Base-by-base conservation (phyloP, 2,888 invertebrate species). In the Cephus sareptanus region DNA sequence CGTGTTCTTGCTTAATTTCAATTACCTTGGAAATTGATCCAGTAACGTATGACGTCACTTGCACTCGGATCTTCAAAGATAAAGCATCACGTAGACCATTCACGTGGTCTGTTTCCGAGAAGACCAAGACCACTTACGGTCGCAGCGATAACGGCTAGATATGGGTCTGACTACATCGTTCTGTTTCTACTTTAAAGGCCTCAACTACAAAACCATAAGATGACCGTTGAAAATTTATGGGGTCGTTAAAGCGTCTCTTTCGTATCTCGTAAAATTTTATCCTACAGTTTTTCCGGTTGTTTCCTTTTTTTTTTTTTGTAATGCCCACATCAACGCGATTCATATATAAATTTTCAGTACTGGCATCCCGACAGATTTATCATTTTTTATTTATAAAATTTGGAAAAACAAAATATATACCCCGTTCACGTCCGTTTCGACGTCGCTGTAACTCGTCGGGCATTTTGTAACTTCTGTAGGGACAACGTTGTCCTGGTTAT, bases 191-290 rank as follows among this genome's bases (percentile, higher is more conserved):
- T 40, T 40, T 40, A 40, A 40, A 40, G 40, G 40, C 40, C 40
- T 40, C 6, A 15, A 15, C 40, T 15, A 40, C 40, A 40, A 40
- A 40, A 40, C 71, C 71, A 13, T 33, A 90, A 89, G 89, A 90
- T 90, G 90, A 90, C 90, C 89, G 85, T 81, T 82, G 85, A 85
- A 89, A 40, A 89, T 90, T 90, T 90, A 90, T 87, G 85, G 85
- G 76, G 85, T 85, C 85, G 87, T 90, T 89, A 90, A 90, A 89
- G 85, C 84, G 83, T 85, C 86, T 86, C 84, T 85, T 83, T 85
- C 79, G 83, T 40, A 85, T 81, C 85, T 85, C 84, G 82, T 85
- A 86, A 89, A 86, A 84, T 84, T 81, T 81, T 83, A 81, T 81
- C 82, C 83, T 79, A 82, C 81, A 81, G 40, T 40, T 15, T 40